These are phyloP conservation scores for Drosophila teissieri DNA, from an alignment of 1,140 invertebrate species.

Conservation along the genomic window DNA sequence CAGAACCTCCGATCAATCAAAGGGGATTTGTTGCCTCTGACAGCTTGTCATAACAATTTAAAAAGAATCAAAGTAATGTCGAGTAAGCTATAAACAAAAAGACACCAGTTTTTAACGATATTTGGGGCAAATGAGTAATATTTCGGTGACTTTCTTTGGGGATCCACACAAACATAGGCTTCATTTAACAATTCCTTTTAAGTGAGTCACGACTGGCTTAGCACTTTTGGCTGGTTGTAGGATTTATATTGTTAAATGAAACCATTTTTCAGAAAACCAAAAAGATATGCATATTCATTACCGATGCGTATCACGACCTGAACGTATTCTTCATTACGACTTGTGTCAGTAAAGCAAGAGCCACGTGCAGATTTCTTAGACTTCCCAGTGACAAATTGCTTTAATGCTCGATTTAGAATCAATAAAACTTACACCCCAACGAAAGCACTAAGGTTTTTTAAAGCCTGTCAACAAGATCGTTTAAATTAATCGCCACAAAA, in stretches of 20 bases:
- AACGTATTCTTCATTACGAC: slow-evolving; percentile 58
- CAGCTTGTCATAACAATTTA: slow-evolving; percentile 77
- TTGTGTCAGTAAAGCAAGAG: slow-evolving; percentile 16
- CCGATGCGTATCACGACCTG: slow-evolving; percentile 37
- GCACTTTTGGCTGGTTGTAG: slow-evolving; percentile 54
- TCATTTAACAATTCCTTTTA: slow-evolving; percentile 9
- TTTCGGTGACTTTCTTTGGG: slow-evolving; percentile 6
- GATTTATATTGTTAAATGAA: slow-evolving; percentile 33
- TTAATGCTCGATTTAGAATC: slow-evolving; percentile 55
- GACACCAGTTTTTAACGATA: slow-evolving; percentile 46
- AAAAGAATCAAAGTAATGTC: slow-evolving; percentile 56
- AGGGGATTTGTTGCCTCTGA: slow-evolving; percentile 17
- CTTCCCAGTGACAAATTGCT: slow-evolving; percentile 4
- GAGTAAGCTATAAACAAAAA: slow-evolving; percentile 35
- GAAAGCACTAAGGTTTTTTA: not conserved
- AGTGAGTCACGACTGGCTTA: slow-evolving; percentile 44
- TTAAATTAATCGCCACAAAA: slow-evolving; percentile 39
- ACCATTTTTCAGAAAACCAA: not conserved
- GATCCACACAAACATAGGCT: slow-evolving; percentile 6
- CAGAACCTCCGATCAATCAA: slow-evolving; percentile 36
- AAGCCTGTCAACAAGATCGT: slow-evolving; percentile 31
- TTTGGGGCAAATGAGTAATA: slow-evolving; percentile 68
- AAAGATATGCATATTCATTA: slow-evolving; percentile 32
- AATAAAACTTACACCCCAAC: slow-evolving; percentile 54
- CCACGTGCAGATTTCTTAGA: slow-evolving; percentile 51